A percentile compares a stretch with the other conserved stretches of the same genome.
Evolutionary conservation across 2,797 vertebrate genomes (phyloP).

Genomic region (Limosa lapponica): DNA sequence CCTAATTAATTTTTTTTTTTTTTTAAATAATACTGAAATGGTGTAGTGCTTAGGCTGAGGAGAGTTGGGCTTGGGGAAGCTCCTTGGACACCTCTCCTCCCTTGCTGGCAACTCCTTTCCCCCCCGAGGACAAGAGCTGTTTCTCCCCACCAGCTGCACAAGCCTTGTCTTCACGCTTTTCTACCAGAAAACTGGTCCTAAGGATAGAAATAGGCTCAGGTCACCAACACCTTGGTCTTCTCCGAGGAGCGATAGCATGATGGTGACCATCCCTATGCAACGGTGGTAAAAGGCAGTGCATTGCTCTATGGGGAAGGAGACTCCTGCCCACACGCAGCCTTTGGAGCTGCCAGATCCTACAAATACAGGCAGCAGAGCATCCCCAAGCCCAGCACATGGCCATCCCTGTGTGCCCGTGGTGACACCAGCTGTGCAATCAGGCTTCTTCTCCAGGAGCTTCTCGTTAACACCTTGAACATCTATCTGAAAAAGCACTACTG

Average conservation of each 20-base stretch:
- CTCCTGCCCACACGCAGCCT: background rate
- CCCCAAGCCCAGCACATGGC: background rate
- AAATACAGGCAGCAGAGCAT: background rate
- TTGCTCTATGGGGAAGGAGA: background rate
- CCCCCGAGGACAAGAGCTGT: background rate
- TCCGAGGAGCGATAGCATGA: background rate
- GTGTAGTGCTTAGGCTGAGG: background rate
- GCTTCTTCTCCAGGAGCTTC: slow-evolving; percentile 5
- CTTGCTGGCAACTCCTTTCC: background rate
- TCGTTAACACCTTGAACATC: background rate
- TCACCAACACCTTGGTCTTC: background rate
- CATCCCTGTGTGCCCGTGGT: fast-evolving
- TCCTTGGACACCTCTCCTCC: background rate
- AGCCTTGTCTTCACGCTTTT: background rate
- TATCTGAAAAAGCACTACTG: background rate
- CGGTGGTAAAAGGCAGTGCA: fast-evolving
- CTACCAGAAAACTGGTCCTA: background rate
- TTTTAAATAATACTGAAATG: background rate
- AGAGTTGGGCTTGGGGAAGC: background rate
- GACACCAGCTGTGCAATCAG: background rate
- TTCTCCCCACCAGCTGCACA: background rate
- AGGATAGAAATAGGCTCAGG: background rate
- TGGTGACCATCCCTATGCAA: background rate
- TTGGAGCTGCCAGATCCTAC: background rate
- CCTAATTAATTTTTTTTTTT: background rate